These are phyloP conservation scores for Megastigmus dorsalis DNA, from an alignment of 2,888 invertebrate genomes.

Conservation along the genomic window DNA sequence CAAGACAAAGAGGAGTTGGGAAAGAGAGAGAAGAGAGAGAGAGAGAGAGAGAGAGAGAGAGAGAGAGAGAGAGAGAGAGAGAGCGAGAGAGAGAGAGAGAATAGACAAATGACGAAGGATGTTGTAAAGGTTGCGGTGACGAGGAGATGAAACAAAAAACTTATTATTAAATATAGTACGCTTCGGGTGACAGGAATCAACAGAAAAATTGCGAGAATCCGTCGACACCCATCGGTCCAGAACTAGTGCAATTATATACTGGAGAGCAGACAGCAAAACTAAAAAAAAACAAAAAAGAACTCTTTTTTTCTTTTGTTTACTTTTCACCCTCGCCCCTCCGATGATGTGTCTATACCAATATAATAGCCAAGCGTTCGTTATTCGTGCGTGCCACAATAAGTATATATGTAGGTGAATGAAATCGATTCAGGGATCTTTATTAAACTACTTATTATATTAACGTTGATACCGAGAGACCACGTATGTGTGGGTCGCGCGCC, in stretches of 20 bases:
- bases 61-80: too few species aligned
- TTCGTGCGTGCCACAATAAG: slow-evolving; percentile 54
- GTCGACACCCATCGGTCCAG: slow-evolving; percentile 39
- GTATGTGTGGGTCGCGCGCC: background rate
- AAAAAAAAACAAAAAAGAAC: background rate
- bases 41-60: too few species aligned
- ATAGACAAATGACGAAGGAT: slow-evolving; percentile 25
- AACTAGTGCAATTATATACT: slow-evolving; percentile 47
- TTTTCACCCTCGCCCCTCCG: background rate
- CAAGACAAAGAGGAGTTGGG: slow-evolving; percentile 33
- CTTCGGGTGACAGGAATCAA: slow-evolving; percentile 39
- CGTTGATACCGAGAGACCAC: slow-evolving; percentile 59
- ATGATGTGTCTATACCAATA: slow-evolving; percentile 12
- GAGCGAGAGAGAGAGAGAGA: too few species aligned
- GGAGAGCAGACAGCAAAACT: slow-evolving; percentile 22
- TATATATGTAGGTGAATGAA: slow-evolving; percentile 38
- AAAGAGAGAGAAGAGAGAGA: too few species aligned
- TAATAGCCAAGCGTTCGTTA: slow-evolving; percentile 30
- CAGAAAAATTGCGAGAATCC: slow-evolving; percentile 19
- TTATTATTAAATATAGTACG: slow-evolving; percentile 15
- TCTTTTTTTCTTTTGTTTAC: slow-evolving; percentile 7
- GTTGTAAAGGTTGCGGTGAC: slow-evolving; percentile 7
- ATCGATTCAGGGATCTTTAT: slow-evolving; percentile 72
- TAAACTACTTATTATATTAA: slow-evolving; percentile 66
- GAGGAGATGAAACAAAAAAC: background rate